Evolutionary conservation across 2,113 vertebrate genomes (phyloP).

Genomic region (Mellivora capensis): DNA sequence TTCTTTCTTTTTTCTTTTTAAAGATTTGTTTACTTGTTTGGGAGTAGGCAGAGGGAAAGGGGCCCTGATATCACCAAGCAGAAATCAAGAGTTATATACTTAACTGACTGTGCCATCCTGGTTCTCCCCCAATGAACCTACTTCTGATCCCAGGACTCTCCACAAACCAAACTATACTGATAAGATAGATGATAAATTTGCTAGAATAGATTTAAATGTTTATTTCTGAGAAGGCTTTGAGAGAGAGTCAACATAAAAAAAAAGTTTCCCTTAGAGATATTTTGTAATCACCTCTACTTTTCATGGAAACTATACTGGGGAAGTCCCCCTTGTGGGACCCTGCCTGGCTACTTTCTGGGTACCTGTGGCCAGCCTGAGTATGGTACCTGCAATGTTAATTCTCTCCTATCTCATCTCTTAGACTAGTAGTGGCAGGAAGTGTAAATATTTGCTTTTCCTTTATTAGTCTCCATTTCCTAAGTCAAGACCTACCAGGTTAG

Average conservation of each 20-base stretch:
- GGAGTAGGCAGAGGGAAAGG: neutral
- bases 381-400: neutral
- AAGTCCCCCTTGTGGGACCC: rapidly evolving
- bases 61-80: neutral
- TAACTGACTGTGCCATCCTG: neutral
- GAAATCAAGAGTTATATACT: neutral
- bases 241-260: neutral
- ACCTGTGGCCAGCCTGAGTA: neutral
- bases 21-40: neutral
- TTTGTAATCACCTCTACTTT: neutral
- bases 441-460: neutral
- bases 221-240: neutral
- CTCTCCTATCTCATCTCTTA: neutral
- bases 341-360: neutral
- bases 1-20: neutral
- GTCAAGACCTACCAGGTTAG: neutral
- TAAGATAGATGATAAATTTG: neutral
- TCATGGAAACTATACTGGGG: neutral
- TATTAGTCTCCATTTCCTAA: neutral
- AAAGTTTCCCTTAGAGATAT: neutral
- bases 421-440: neutral
- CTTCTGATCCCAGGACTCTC: neutral
- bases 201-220: neutral
- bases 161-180: neutral
- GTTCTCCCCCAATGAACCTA: neutral